A percentile compares a stretch with the other conserved stretches of the same genome.
These are phyloP conservation scores for Mus minutoides DNA, from an alignment of 2,797 vertebrate species.

Conservation along the genomic window DNA sequence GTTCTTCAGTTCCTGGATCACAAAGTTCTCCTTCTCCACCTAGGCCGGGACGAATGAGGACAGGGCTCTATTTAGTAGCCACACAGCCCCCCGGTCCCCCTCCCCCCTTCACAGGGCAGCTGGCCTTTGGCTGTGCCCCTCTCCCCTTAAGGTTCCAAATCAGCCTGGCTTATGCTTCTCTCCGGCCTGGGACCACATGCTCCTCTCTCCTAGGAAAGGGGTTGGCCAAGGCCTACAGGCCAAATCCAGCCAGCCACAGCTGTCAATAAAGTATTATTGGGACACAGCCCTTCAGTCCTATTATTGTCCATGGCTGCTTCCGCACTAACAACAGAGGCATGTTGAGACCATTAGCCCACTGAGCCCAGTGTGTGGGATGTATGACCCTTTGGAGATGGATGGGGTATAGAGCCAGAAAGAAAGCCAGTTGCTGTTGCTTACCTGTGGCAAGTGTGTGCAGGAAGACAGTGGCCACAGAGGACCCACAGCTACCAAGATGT, in stretches of 20 bases:
- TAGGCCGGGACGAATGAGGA: constrained; percentile 75
- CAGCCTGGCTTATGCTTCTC: not conserved
- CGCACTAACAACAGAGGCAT: too few relatives aligned
- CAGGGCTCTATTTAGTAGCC: fast-evolving
- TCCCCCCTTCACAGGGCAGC: not conserved
- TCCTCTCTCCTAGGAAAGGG: not conserved
- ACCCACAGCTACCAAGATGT: not conserved
- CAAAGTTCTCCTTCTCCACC: constrained; percentile 87
- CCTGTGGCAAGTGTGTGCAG: not conserved
- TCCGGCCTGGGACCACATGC: not conserved
- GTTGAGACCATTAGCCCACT: not conserved
- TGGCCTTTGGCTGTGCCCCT: not conserved
- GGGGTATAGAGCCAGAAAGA: not conserved
- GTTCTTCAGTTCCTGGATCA: constrained; percentile 86
- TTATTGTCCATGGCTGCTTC: not conserved
- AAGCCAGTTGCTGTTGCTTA: not conserved
- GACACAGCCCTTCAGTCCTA: not conserved
- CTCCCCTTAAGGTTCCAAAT: not conserved
- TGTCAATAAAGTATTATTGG: not conserved
- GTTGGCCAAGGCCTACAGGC: not conserved
- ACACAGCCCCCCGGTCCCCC: fast-evolving
- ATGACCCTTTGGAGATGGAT: not conserved
- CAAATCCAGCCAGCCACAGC: not conserved
- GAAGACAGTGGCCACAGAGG: not conserved
- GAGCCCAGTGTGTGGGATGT: not conserved